These are phyloP conservation scores for Bujurquina vittata DNA, from an alignment of 2,113 vertebrate species.

Conservation along the genomic window DNA sequence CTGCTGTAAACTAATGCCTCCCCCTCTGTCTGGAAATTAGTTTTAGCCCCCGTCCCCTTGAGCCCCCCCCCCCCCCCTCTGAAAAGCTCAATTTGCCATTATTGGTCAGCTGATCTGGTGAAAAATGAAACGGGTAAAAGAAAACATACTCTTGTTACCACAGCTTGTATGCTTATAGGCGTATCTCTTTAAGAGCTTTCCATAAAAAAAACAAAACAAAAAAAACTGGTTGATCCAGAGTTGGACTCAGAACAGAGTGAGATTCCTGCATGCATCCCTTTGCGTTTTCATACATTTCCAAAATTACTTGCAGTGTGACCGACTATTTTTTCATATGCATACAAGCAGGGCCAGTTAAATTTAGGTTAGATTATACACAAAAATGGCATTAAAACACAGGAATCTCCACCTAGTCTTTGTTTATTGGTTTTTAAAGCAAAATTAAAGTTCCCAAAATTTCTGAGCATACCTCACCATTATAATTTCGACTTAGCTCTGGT, in stretches of 20 bases:
- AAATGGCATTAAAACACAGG: not conserved
- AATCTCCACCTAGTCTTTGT: not conserved
- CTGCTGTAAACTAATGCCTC: not conserved
- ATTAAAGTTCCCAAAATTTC: too few species aligned
- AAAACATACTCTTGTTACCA: not conserved
- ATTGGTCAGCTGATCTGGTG: not conserved
- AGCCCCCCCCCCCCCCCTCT: not conserved
- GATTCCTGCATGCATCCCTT: not conserved
- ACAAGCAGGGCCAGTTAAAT: too few species aligned
- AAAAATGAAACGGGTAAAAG: not conserved
- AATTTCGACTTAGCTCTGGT: too few species aligned
- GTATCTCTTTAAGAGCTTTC: not conserved
- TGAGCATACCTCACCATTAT: too few species aligned
- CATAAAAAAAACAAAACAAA: not conserved
- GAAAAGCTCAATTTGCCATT: not conserved
- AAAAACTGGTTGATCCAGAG: not conserved
- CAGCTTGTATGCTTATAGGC: not conserved
- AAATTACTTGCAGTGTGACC: not conserved
- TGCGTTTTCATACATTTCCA: not conserved
- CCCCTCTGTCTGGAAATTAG: not conserved
- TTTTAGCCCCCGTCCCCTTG: not conserved
- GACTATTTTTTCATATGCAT: not conserved
- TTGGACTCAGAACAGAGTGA: not conserved
- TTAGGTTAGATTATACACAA: not conserved
- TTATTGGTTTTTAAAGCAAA: not conserved